phyloP scores from a whole-genome alignment of 1,140 invertebrate genomes.

The Orchestia grillus region DNA sequence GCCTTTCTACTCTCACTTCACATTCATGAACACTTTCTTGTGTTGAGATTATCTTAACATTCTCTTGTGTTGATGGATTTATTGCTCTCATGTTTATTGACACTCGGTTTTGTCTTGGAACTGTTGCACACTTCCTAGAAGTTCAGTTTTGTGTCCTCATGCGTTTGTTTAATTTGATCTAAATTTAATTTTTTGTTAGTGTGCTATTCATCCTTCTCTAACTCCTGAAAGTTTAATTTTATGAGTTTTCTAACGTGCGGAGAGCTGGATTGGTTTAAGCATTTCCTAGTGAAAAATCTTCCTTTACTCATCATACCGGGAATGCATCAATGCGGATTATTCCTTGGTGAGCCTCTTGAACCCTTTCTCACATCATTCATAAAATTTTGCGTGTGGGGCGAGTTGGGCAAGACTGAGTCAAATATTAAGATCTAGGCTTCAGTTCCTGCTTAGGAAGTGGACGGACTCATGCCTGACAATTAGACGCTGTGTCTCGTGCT shows the following conservation, averaged over 20 bases:
- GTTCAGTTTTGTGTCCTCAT: neutral
- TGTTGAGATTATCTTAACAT: neutral
- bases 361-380: too few species aligned
- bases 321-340: too few species aligned
- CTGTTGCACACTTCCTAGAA: neutral
- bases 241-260: too few species aligned
- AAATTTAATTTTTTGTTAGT: neutral
- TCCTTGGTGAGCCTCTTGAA: too few species aligned
- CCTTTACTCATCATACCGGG: too few species aligned
- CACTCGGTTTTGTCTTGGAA: neutral
- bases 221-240: neutral
- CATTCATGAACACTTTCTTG: neutral
- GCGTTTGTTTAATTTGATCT: too few species aligned
- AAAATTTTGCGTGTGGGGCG: too few species aligned
- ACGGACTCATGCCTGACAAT: neutral
- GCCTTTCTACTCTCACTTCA: neutral
- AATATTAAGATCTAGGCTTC: neutral
- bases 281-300: too few species aligned
- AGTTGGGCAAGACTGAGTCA: neutral
- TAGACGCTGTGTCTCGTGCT: too few species aligned
- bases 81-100: neutral
- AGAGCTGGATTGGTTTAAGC: too few species aligned
- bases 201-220: neutral
- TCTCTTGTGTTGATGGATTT: neutral
- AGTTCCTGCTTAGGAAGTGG: neutral